Percentiles rank a stretch among this genome's conserved stretches.
These are phyloP conservation scores for Thysanoteuthis rhombus DNA, from an alignment of 2,888 invertebrate genomes.

Conservation along the genomic window DNA sequence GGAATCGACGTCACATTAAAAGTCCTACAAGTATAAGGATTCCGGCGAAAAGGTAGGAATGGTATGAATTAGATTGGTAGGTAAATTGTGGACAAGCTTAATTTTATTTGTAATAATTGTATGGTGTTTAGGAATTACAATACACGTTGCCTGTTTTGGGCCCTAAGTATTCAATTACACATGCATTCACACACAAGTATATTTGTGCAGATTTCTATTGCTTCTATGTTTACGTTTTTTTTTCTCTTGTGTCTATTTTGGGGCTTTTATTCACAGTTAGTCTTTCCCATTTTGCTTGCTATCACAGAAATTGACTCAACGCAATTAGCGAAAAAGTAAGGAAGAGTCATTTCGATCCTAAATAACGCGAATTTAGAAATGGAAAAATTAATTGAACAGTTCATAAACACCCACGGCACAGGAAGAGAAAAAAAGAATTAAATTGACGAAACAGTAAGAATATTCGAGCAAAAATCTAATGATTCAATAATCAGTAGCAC, in stretches of 20 bases:
- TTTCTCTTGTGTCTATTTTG: not conserved
- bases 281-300: not conserved
- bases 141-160: not conserved
- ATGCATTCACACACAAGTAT: not conserved
- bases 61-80: not conserved
- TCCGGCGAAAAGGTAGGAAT: not conserved
- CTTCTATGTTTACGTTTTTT: not conserved
- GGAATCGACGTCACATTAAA: too few relatives aligned
- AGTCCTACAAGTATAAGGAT: too few relatives aligned
- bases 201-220: not conserved
- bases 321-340: not conserved
- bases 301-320: not conserved
- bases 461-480: not conserved
- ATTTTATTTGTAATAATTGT: not conserved
- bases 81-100: not conserved
- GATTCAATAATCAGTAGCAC: not conserved
- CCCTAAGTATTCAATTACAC: not conserved
- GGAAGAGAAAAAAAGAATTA: not conserved
- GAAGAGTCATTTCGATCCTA: not conserved
- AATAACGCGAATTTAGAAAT: not conserved
- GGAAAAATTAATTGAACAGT: not conserved
- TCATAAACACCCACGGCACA: not conserved
- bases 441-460: not conserved
- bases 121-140: not conserved
- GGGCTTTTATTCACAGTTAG: too few relatives aligned